A percentile compares a stretch with the other conserved stretches of the same genome.
Evolutionary conservation across 2,113 vertebrate genomes (phyloP).

Genomic region (Lucifuga dentata): DNA sequence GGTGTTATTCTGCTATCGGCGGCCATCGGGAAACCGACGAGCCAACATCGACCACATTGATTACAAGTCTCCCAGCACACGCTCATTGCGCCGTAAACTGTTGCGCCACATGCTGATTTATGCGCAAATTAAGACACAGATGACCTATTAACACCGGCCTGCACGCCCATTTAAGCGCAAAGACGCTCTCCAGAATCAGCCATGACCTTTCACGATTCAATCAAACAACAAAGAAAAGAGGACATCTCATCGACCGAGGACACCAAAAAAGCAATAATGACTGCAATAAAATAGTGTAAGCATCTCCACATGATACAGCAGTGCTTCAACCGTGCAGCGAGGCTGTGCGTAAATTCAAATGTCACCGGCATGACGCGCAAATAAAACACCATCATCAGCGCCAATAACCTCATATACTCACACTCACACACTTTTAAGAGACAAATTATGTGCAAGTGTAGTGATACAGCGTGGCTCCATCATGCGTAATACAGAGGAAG

Average conservation of each 20-base stretch:
- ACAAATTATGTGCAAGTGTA: conserved; percentile 10
- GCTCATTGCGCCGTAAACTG: conserved; percentile 32
- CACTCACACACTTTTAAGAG: neutral
- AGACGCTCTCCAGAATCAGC: conserved; percentile 15
- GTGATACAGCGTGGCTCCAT: conserved; percentile 27
- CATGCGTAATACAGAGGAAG: conserved; percentile 55
- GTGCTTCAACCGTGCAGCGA: too few relatives aligned
- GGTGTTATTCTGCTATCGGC: conserved; percentile 72
- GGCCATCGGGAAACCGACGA: conserved; percentile 71
- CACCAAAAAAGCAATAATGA: conserved; percentile 1
- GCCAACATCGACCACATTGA: conserved; percentile 78
- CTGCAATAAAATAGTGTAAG: conserved; percentile 3
- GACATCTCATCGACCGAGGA: too few relatives aligned
- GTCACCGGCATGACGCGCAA: conserved; percentile 10
- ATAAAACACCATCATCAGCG: neutral
- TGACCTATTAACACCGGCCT: conserved; percentile 22
- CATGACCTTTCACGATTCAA: conserved; percentile 31
- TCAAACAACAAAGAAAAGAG: conserved; percentile 44
- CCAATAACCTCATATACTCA: conserved; percentile 5
- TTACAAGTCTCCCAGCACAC: conserved; percentile 65
- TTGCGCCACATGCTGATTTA: conserved; percentile 31
- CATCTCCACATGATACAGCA: neutral
- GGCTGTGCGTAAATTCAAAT: conserved; percentile 38
- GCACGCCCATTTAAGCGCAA: conserved; percentile 36
- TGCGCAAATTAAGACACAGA: conserved; percentile 48